Evolutionary conservation across 2,797 vertebrate genomes (phyloP), one percentile per base, ranked within the genome.

Genomic region (Hippoglossus hippoglossus): DNA sequence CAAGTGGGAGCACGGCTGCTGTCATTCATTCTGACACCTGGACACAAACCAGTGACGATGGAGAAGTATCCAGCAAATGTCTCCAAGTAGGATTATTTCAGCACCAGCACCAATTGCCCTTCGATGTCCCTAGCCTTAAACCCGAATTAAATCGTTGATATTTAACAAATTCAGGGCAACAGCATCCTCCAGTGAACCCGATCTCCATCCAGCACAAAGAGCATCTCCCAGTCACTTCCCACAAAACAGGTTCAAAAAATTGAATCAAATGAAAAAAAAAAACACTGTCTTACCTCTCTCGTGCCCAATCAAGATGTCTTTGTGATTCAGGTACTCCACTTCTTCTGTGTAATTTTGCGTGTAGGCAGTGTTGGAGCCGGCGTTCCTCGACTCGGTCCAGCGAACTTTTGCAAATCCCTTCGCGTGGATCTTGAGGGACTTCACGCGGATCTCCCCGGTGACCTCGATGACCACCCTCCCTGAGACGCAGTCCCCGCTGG

Each of bases 331-430:
- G 90, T 99, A 99, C 86, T 99, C 98, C 91, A 99, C 97, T 96
- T 99, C 98, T 89, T 99, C 98, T 4, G 97, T 99, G 91, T 99
- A 99, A 90, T 99, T 99, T 85, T 99, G 98, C 52, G 98, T 98
- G 73, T 99, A 99, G 95, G 98, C 98, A 93, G 98, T 99, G 94
- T 99, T 99, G 94, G 98, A 99, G 82, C 98, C 98, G 80, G 98
- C 98, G 65, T 99, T 99, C 82, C 98, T 93, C 41, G 98, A 99
- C 67, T 99, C 98, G 50, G 97, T 99, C 98, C 98, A 99, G 62
- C 98, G 96, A 91, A 99, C 98, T 95, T 99, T 99, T 19, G 97
- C 98, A 79, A 98, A 96, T 77, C 98, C 98, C 78, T 97, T 96
- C 0, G 97, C 96, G 88, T 98, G 95, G 82, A 99, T 98, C 88